Conservation (phyloP, 2,113 vertebrate species). For the Gadus chalcogrammus region DNA sequence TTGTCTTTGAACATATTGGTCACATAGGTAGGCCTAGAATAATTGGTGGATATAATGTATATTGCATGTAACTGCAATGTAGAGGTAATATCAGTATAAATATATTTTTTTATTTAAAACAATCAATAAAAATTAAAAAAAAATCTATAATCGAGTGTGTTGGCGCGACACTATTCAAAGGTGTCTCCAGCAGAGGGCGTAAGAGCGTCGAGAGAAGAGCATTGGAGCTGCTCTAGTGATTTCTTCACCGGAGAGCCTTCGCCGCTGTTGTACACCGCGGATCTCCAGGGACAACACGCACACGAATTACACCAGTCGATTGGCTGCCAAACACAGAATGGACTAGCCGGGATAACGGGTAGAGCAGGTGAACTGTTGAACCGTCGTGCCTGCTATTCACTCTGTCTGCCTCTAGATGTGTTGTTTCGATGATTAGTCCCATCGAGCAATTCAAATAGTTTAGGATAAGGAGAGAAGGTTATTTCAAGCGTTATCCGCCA, state of each 20-base stretch:
- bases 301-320: background rate
- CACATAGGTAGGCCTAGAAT: no score
- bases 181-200: constrained; percentile 14
- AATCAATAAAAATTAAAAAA: background rate
- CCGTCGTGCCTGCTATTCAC: background rate
- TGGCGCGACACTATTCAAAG: no score
- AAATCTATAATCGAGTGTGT: background rate
- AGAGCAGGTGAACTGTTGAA: background rate
- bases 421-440: no score
- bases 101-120: no score
- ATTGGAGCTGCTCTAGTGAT: background rate
- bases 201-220: background rate
- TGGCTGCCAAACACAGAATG: no score
- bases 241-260: background rate
- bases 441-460: no score
- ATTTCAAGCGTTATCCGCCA: background rate
- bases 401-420: background rate
- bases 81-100: no score
- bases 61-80: no score
- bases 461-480: background rate
- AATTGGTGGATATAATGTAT: no score
- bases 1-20: no score
- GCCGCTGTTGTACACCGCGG: background rate
- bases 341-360: background rate
- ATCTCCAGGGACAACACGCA: constrained; percentile 68